Conservation (phyloP, 1,140 invertebrate species). For the Scaptodrosophila lebanonensis region DNA sequence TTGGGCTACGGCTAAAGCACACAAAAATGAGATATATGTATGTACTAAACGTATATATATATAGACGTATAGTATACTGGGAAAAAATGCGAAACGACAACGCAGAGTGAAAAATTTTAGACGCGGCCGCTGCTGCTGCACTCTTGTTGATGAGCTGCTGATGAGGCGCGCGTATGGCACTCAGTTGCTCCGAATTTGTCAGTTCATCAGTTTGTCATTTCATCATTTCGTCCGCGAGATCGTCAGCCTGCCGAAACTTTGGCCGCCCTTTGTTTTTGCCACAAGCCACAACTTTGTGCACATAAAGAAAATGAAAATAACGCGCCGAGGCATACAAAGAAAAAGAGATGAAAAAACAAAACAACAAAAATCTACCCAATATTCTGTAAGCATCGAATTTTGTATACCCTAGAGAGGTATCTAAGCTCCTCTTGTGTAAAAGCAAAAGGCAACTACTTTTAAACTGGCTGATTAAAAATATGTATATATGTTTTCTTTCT, state of each 20-base stretch:
- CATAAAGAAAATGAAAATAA: constrained; percentile 55
- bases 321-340: constrained; percentile 15
- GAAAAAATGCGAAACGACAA: constrained; percentile 9
- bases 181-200: constrained; percentile 32
- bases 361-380: constrained; percentile 12
- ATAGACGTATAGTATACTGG: constrained; percentile 11
- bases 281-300: constrained; percentile 33
- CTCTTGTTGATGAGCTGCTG: constrained; percentile 62
- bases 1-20: no score
- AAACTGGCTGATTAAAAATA: no score
- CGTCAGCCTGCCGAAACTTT: constrained; percentile 53
- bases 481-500: no score
- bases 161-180: constrained; percentile 40
- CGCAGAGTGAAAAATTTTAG: constrained; percentile 40
- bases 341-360: constrained; percentile 16
- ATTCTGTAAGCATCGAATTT: no score
- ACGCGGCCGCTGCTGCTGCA: constrained; percentile 21
- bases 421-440: no score
- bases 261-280: constrained; percentile 43
- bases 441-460: no score
- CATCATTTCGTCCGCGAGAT: no score
- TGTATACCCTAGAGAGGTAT: no score
- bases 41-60: no score
- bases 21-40: constrained; percentile 16
- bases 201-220: constrained; percentile 28